Conservation (phyloP, 2,888 invertebrate genomes). For the Geotrupes spiniger region DNA sequence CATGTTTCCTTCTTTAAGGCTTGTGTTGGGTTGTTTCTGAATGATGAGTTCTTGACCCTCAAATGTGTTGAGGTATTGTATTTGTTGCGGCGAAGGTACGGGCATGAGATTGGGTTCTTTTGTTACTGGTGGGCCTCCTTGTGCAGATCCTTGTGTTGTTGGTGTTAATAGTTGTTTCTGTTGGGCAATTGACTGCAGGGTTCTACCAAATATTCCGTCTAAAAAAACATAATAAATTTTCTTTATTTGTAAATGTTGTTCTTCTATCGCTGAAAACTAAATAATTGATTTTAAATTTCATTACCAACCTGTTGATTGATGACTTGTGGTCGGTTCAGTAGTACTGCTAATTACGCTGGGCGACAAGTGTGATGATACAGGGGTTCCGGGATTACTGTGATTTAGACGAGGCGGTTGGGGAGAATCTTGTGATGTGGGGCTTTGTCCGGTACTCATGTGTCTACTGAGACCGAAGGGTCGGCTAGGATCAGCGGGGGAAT, state of each 20-base stretch:
- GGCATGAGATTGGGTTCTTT: constrained; percentile 92
- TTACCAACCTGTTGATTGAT: constrained; percentile 46
- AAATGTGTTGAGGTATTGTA: constrained; percentile 92
- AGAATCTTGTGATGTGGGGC: constrained; percentile 62
- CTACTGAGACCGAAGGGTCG: constrained; percentile 53
- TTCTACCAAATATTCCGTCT: constrained; percentile 64
- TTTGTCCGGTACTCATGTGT: constrained; percentile 59
- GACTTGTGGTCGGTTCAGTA: constrained; percentile 46
- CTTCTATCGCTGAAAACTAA: not conserved
- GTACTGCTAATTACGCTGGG: constrained; percentile 54
- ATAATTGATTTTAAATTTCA: not conserved
- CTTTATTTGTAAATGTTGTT: not conserved
- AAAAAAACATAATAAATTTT: constrained; percentile 39
- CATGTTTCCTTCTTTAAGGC: constrained; percentile 73
- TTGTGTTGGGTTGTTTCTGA: constrained; percentile 92
- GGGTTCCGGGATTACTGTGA: constrained; percentile 72
- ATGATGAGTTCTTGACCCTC: constrained; percentile 96
- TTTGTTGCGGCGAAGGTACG: constrained; percentile 94
- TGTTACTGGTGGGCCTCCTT: constrained; percentile 44
- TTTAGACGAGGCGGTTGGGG: constrained; percentile 55
- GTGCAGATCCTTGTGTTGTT: constrained; percentile 42
- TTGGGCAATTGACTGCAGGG: constrained; percentile 62
- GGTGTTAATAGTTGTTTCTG: constrained; percentile 55
- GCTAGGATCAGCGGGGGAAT: constrained; percentile 66
- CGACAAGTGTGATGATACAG: constrained; percentile 62